Percentiles rank a stretch among this genome's conserved stretches.
These are phyloP conservation scores for Eucriotettix oculatus DNA, from an alignment of 2,888 invertebrate genomes.

Conservation along the genomic window DNA sequence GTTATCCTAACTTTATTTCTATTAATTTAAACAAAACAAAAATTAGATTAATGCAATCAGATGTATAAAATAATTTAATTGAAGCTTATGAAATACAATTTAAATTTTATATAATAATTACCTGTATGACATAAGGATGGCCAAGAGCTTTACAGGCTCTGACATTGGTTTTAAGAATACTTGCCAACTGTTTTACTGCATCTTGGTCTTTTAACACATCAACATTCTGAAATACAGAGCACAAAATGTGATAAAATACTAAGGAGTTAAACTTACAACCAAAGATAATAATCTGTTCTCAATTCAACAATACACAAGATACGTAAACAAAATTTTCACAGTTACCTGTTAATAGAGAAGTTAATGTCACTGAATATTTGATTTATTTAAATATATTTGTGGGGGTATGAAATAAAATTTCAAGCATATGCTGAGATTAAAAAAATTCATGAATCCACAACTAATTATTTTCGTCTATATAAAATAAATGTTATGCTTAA, in stretches of 20 bases:
- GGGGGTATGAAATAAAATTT: too few species aligned
- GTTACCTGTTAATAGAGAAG: too few species aligned
- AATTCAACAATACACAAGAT: background rate
- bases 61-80: too few species aligned
- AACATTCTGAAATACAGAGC: constrained; percentile 46
- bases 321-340: background rate
- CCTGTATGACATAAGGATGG: constrained; percentile 79
- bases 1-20: too few species aligned
- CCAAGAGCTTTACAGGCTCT: constrained; percentile 97
- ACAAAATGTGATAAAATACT: background rate
- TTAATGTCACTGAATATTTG: background rate
- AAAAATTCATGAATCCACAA: too few species aligned
- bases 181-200: constrained; percentile 90
- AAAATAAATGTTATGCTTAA: background rate
- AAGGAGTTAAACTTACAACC: too few species aligned
- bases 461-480: too few species aligned
- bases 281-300: background rate
- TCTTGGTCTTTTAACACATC: constrained; percentile 91
- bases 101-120: constrained; percentile 15
- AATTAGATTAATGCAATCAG: too few species aligned
- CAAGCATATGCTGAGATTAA: too few species aligned
- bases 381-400: too few species aligned
- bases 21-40: too few species aligned
- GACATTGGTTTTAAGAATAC: constrained; percentile 97
- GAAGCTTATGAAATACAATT: too few species aligned